Evolutionary conservation across 2,888 invertebrate species (phyloP), one percentile per base, ranked within the genome.

Genomic region (Ichneumoninae sp.): DNA sequence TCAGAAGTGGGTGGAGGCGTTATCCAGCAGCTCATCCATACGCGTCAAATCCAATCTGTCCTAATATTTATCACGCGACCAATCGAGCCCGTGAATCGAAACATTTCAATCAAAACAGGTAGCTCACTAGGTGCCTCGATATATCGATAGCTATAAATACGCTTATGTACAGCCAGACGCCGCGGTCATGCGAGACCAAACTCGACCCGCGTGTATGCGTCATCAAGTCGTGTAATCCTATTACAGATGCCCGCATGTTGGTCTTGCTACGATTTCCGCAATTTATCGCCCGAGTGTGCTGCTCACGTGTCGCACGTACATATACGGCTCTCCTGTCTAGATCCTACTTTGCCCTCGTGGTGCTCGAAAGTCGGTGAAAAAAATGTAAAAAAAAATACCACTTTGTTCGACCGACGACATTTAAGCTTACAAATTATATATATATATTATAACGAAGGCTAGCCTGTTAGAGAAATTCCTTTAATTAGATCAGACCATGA

Each of bases 221-320:
- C 85, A 85, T 65, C 47, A 36, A 52, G 80, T 65, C 83, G 69
- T 63, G 66, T 83, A 83, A 85, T 83, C 85, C 73, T 10, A 63
- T 85, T 85, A 83, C 22, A 80, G 68, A 71, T 79, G 57, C 57
- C 68, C 73, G 60, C 73, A 63, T 50, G 52, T 78, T 54, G 40
- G 47, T 36, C 30, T 63, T 26, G 69, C 22, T 54, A 79, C 66
- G 76, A 80, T 80, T 65, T 73, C 57, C 69, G 69, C 73, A 52
- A 77, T 79, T 81, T 66, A 78, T 79, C 81, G 76, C 70, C 65
- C 70, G 76, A 54, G 44, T 19, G 40, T 19, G 36, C 19, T 50
- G 63, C 40, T 75, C 69, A 75, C 75, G 69, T 81, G 69, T 70
- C 69, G 44, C 60, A 52, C 40, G 69, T 52, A 40, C n/a, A 6